Evolutionary conservation across 2,888 invertebrate genomes (phyloP).

Genomic region (Neria commutata): DNA sequence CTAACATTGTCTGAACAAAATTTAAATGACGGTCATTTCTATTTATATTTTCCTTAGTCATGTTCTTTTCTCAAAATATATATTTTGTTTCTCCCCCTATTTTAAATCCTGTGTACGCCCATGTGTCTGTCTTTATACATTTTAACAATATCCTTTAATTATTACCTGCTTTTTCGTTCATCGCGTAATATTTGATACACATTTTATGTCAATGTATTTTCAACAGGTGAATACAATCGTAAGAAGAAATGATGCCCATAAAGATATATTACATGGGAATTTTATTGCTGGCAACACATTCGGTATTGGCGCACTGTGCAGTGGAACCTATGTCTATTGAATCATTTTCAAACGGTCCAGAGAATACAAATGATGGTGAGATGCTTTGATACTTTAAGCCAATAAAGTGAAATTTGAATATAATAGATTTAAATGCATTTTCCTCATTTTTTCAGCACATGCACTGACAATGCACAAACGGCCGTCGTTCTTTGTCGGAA

Average conservation of each 20-base stretch:
- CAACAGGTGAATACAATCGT: neutral
- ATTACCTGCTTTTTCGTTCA: slow-evolving; percentile 18
- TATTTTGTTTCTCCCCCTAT: too few species aligned
- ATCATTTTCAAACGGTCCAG: slow-evolving; percentile 40
- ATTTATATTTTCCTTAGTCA: too few species aligned
- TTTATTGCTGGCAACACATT: slow-evolving; percentile 42
- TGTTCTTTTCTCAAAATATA: too few species aligned
- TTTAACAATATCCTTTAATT: slow-evolving; percentile 1
- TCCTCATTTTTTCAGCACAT: slow-evolving; percentile 22
- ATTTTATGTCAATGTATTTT: too few species aligned
- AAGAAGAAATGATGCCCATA: slow-evolving; percentile 31
- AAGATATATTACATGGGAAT: slow-evolving; percentile 37
- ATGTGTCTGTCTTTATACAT: too few species aligned
- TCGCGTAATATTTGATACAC: too few species aligned
- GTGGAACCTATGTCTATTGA: slow-evolving; percentile 36
- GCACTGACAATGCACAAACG: slow-evolving; percentile 50
- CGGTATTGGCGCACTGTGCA: slow-evolving; percentile 40
- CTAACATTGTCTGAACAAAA: too few species aligned
- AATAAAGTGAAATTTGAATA: neutral
- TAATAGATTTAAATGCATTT: neutral
- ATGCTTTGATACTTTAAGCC: slow-evolving; percentile 2
- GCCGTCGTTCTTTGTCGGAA: slow-evolving; percentile 62
- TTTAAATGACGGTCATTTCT: too few species aligned
- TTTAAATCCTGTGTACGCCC: too few species aligned
- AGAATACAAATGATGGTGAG: slow-evolving; percentile 37